Evolutionary conservation across 1,140 invertebrate genomes (phyloP).

Genomic region (Frieseomelitta varia): DNA sequence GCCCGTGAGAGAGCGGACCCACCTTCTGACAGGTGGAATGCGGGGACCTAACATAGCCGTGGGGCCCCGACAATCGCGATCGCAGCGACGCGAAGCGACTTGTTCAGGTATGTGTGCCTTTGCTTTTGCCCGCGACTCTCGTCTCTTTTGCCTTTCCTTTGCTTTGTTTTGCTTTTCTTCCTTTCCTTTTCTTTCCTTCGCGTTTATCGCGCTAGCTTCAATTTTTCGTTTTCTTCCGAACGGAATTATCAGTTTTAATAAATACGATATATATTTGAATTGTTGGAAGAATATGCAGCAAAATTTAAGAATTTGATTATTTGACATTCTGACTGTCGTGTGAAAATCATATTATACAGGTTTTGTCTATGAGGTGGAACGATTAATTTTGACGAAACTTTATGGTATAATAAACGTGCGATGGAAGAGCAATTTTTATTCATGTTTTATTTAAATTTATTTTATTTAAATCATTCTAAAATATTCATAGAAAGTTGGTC

Average conservation of each 20-base stretch:
- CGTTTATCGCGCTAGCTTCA: too few relatives aligned
- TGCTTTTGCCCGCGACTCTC: conserved; percentile 29
- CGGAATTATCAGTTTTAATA: too few relatives aligned
- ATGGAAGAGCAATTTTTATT: too few relatives aligned
- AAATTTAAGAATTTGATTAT: too few relatives aligned
- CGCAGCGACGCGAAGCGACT: conserved; percentile 61
- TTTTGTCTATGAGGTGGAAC: too few relatives aligned
- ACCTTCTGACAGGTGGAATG: conserved; percentile 79
- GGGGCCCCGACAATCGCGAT: conserved; percentile 50
- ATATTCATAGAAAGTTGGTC: too few relatives aligned
- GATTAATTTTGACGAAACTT: too few relatives aligned
- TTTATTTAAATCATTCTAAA: neutral
- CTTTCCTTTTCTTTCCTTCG: neutral
- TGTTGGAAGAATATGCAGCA: too few relatives aligned
- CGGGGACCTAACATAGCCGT: conserved; percentile 51
- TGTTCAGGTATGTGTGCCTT: conserved; percentile 45
- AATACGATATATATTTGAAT: too few relatives aligned
- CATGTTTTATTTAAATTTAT: neutral
- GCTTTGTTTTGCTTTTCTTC: conserved; percentile 1
- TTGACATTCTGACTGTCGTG: too few relatives aligned
- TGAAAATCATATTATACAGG: neutral
- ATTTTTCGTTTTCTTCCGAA: neutral
- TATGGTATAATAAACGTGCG: too few relatives aligned
- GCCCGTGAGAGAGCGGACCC: conserved; percentile 38
- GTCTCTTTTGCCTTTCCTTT: conserved; percentile 14